Base-by-base conservation (phyloP, 2,888 invertebrate species). In the Drosophila longiperda region DNA sequence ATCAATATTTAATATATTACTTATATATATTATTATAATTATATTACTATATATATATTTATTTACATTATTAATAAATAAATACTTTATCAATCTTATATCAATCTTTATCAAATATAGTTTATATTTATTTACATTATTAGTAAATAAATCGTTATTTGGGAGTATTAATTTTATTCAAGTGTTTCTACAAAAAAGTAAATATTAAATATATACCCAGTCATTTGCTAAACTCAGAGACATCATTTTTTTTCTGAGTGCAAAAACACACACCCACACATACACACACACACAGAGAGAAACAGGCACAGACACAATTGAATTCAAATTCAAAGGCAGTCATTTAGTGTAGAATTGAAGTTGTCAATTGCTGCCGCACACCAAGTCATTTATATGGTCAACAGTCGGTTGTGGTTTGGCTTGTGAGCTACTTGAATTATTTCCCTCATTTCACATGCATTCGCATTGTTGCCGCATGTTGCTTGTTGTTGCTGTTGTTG, bases 311-410 rank as follows among this genome's bases (percentile, higher is more conserved):
- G 8, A 36, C 26, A 23, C 29, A 33, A 40, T 49, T 23, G 34
- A 38, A 61, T 48, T 58, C 48, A 54, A 62, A 74, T 52, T 52
- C 65, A 75, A 69, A 59, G 55, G 38, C 66, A 73, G 74, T 60
- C 76, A 66, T 73, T 86, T 67, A 66, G 57, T 78, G 66, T 45
- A 42, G 50, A 59, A 64, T 57, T 69, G 68, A 74, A 58, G 70
- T 68, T 55, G 62, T 63, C 61, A 78, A 81, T 60, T 73, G 58
- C 52, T 36, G 42, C 53, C 42, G 69, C 52, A 63, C 73, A 81
- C 63, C 67, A 48, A 50, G 9, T 58, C 73, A 68, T 32, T 67
- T 52, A 38, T 38, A 40, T 50, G 73, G 55, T 34, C 53, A 58
- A 49, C 34, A 38, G 48, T 34, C 29, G 8, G 20, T 48, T 40